Evolutionary conservation across 2,797 vertebrate genomes (phyloP).

Genomic region (Coregonus sp.): DNA sequence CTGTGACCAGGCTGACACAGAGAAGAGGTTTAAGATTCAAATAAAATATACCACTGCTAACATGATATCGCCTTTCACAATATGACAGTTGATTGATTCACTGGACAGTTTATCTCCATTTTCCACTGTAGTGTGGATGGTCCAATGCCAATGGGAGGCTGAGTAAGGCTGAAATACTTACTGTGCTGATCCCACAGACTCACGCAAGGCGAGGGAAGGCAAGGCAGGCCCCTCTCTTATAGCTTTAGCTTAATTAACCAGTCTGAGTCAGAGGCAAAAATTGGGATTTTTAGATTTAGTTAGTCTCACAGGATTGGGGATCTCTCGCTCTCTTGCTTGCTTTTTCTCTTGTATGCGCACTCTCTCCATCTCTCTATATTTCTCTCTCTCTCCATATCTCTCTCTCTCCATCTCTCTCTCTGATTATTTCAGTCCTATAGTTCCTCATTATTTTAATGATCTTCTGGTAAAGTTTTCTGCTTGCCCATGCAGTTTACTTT

Average conservation of each 20-base stretch:
- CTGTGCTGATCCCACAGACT: slow-evolving; percentile 63
- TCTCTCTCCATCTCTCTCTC: slow-evolving; percentile 38
- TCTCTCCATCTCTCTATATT: slow-evolving; percentile 37
- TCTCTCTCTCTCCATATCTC: slow-evolving; percentile 10
- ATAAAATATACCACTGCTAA: background rate
- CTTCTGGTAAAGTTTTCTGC: slow-evolving; percentile 57
- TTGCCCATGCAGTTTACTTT: slow-evolving; percentile 60
- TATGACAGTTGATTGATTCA: background rate
- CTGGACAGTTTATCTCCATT: slow-evolving; percentile 21
- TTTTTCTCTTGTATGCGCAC: slow-evolving; percentile 12
- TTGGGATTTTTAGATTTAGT: slow-evolving; percentile 68
- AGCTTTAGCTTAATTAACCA: slow-evolving; percentile 62
- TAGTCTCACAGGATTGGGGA: slow-evolving; percentile 63
- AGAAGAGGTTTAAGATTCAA: background rate
- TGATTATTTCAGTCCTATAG: slow-evolving; percentile 65
- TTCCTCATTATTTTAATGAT: slow-evolving; percentile 75
- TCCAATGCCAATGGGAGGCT: slow-evolving; percentile 57
- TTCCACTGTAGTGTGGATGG: slow-evolving; percentile 46
- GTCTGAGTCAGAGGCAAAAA: slow-evolving; percentile 71
- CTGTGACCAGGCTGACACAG: background rate
- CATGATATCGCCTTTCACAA: background rate
- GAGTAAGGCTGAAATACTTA: slow-evolving; percentile 53
- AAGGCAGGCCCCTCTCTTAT: background rate
- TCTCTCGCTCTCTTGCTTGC: background rate
- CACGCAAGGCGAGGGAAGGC: slow-evolving; percentile 39